Conservation (phyloP, 2,888 invertebrate genomes). For the Agrenia bidenticulata region DNA sequence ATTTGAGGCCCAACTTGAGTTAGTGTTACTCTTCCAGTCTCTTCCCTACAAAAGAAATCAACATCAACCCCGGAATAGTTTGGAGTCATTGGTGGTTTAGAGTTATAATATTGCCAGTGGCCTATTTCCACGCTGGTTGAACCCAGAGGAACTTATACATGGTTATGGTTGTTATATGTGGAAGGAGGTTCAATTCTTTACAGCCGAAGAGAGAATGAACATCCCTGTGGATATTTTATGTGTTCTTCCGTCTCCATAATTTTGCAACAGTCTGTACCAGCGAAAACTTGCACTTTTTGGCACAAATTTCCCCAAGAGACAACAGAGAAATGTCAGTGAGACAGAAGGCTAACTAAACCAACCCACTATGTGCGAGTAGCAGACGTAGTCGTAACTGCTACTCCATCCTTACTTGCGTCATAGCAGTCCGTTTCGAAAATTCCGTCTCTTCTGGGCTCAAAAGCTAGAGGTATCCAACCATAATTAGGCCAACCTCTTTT, state of each 20-base stretch:
- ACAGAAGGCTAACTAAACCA: conserved; percentile 4
- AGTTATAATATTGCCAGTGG: too few relatives aligned
- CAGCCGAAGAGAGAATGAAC: not conserved
- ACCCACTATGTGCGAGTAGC: too few relatives aligned
- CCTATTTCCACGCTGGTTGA: too few relatives aligned
- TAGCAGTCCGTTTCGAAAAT: too few relatives aligned
- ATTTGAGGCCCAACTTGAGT: not conserved
- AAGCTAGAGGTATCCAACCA: too few relatives aligned
- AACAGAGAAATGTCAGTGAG: conserved; percentile 21
- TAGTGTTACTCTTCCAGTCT: not conserved
- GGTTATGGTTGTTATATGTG: not conserved
- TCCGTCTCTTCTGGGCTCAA: too few relatives aligned
- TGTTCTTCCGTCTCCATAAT: conserved; percentile 28
- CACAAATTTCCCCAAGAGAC: conserved; percentile 31
- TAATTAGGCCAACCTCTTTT: too few relatives aligned
- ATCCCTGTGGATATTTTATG: conserved; percentile 32
- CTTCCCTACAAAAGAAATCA: not conserved
- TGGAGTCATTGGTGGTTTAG: too few relatives aligned
- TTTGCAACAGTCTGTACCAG: conserved; percentile 25
- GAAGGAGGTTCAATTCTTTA: not conserved
- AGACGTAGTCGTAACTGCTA: too few relatives aligned
- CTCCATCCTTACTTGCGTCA: not conserved
- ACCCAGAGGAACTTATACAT: not conserved
- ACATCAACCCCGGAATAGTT: too few relatives aligned
- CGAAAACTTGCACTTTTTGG: conserved; percentile 33